A percentile compares a stretch with the other conserved stretches of the same genome.
Evolutionary conservation across 2,888 invertebrate species (phyloP).

Genomic region (Pherbina coryleti): DNA sequence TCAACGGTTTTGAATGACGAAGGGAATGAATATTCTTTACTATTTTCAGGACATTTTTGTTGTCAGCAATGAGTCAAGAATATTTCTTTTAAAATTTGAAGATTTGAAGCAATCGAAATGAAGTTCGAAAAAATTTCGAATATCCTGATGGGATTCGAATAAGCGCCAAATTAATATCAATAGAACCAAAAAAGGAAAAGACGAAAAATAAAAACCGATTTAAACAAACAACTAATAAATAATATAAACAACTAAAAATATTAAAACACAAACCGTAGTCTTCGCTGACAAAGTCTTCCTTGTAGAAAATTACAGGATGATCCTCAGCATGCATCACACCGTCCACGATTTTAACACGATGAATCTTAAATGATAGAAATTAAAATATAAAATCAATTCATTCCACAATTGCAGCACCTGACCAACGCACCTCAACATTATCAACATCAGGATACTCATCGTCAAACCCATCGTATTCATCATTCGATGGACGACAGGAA

Average conservation of each 20-base stretch:
- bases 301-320: slow-evolving; percentile 65
- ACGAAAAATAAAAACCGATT: too few relatives aligned
- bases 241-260: neutral
- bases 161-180: too few relatives aligned
- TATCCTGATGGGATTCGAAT: too few relatives aligned
- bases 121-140: too few relatives aligned
- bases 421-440: slow-evolving; percentile 61
- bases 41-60: too few relatives aligned
- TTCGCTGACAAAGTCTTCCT: slow-evolving; percentile 65
- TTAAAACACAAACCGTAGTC: slow-evolving; percentile 60
- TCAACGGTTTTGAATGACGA: too few relatives aligned
- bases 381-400: neutral
- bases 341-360: slow-evolving; percentile 56
- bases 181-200: too few relatives aligned
- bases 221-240: too few relatives aligned
- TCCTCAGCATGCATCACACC: slow-evolving; percentile 56
- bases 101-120: too few relatives aligned
- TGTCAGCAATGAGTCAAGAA: too few relatives aligned
- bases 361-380: slow-evolving; percentile 50
- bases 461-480: slow-evolving; percentile 38
- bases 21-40: too few relatives aligned
- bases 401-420: neutral
- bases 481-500: slow-evolving; percentile 39
- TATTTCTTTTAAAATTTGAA: too few relatives aligned
- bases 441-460: slow-evolving; percentile 53